phyloP scores from a whole-genome alignment of 2,888 invertebrate genomes.

The Timandra comae region DNA sequence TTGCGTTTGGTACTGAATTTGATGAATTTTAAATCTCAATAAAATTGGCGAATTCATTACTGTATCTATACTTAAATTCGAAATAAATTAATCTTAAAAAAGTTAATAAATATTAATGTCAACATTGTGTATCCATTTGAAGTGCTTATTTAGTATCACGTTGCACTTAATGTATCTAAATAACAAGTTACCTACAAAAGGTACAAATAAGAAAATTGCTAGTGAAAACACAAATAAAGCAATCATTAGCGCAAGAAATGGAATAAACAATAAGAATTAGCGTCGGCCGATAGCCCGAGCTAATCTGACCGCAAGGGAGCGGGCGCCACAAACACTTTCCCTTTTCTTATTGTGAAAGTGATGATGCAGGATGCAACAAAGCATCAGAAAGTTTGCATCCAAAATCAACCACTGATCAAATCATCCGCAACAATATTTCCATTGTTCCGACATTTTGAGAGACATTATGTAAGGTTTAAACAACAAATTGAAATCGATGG shows the following conservation, averaged over 20 bases:
- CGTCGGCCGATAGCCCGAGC: slow-evolving; percentile 53
- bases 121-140: no score
- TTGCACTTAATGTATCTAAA: no score
- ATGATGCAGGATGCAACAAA: slow-evolving; percentile 65
- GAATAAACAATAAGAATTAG: slow-evolving; percentile 68
- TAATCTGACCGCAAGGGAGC: slow-evolving; percentile 73
- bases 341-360: slow-evolving; percentile 74
- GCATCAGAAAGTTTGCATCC: slow-evolving; percentile 50
- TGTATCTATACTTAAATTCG: no score
- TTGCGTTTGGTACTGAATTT: no score
- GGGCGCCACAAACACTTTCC: slow-evolving; percentile 65
- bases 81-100: no score
- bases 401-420: slow-evolving; percentile 41
- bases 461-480: slow-evolving; percentile 14
- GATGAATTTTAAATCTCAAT: no score
- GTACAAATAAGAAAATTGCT: background rate
- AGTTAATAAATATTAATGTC: no score
- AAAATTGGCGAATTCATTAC: no score
- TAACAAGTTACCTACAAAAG: no score
- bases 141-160: no score
- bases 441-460: slow-evolving; percentile 21
- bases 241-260: slow-evolving; percentile 53
- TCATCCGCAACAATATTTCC: slow-evolving; percentile 27
- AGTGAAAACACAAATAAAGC: slow-evolving; percentile 47
- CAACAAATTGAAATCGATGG: slow-evolving; percentile 15